Conservation (phyloP, 2,888 invertebrate genomes). For the Yponomeuta evonymella region DNA sequence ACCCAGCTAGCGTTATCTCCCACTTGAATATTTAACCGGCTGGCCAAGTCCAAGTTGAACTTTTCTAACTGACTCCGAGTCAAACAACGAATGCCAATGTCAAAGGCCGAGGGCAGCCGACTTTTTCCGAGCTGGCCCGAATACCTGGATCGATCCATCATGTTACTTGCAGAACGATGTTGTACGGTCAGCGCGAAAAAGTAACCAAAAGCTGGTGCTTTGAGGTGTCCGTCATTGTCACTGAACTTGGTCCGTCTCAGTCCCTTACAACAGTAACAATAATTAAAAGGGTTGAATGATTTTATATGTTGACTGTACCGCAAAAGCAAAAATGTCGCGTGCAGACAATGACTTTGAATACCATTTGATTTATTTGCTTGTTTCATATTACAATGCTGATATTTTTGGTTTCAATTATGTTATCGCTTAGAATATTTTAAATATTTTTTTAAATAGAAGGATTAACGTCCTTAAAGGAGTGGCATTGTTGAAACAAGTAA, state of each 20-base stretch:
- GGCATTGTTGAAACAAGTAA: no score
- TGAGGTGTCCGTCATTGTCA: no score
- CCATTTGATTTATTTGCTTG: not conserved
- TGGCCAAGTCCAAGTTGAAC: constrained; percentile 20
- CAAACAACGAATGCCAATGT: constrained; percentile 34
- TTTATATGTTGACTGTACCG: not conserved
- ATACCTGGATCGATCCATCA: constrained; percentile 45
- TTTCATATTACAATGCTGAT: not conserved
- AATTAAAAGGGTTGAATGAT: not conserved
- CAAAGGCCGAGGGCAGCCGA: constrained; percentile 34
- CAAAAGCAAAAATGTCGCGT: not conserved
- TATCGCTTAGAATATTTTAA: not conserved
- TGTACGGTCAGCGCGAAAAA: not conserved
- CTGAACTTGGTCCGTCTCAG: no score
- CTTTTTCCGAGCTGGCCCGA: constrained; percentile 35
- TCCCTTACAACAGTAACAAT: not conserved
- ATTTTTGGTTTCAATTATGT: not conserved
- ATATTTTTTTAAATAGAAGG: not conserved
- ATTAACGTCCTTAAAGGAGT: no score
- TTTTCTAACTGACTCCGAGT: constrained; percentile 21
- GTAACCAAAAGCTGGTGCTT: not conserved
- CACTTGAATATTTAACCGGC: constrained; percentile 26
- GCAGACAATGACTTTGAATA: not conserved
- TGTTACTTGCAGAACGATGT: constrained; percentile 16
- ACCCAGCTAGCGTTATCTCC: not conserved